Percentiles rank a stretch among this genome's conserved stretches.
phyloP scores from a whole-genome alignment of 1,140 invertebrate species.

The Spodoptera litura region DNA sequence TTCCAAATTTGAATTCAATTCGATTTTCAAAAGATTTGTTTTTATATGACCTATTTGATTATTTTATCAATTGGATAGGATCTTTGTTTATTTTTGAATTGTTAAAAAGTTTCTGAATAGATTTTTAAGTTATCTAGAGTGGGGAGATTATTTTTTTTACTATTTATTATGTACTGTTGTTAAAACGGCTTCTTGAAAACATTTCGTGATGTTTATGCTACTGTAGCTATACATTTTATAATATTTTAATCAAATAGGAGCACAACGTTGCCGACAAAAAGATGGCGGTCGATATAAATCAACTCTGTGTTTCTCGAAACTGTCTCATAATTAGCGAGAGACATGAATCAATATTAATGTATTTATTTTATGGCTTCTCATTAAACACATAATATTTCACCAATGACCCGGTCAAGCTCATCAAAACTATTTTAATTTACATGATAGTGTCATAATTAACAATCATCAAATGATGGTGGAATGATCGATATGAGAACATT shows the following conservation, averaged over 20 bases:
- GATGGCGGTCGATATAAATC: background rate
- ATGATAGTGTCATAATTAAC: background rate
- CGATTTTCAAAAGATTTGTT: background rate
- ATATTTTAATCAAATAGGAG: too few species aligned
- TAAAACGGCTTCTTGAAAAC: too few species aligned
- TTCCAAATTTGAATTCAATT: constrained; percentile 17
- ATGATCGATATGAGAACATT: too few species aligned
- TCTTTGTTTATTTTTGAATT: background rate
- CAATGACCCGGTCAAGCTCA: constrained; percentile 3
- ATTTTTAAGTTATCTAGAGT: too few species aligned
- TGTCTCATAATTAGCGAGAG: background rate
- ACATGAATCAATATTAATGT: constrained; percentile 10
- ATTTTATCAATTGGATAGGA: background rate
- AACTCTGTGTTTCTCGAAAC: constrained; percentile 4
- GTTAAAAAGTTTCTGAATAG: too few species aligned
- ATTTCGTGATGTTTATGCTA: too few species aligned
- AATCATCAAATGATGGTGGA: background rate
- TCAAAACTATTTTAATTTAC: constrained; percentile 8
- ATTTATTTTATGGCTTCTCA: background rate
- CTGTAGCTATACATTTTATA: too few species aligned
- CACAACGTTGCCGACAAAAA: too few species aligned
- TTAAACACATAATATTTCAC: constrained; percentile 7
- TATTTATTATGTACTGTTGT: too few species aligned
- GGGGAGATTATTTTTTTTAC: too few species aligned
- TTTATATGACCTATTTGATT: background rate